A percentile compares a stretch with the other conserved stretches of the same genome.
These are phyloP conservation scores for Acipenser oxyrinchus DNA, from an alignment of 2,797 vertebrate genomes.

Conservation along the genomic window DNA sequence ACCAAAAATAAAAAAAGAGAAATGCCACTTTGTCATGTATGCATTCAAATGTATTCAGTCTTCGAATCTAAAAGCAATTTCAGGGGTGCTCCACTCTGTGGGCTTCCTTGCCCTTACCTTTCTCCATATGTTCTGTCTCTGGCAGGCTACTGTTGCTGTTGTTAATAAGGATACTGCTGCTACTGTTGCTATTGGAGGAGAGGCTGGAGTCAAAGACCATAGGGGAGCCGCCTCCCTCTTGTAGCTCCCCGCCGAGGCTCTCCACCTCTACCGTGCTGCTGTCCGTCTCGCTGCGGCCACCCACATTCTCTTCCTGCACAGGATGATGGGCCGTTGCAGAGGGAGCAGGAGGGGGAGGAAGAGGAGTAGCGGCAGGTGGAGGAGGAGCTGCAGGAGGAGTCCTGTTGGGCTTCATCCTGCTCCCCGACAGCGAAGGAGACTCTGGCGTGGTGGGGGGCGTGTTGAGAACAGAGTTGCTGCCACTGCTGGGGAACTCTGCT, in stretches of 20 bases:
- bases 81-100: no score
- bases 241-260: slow-evolving; percentile 62
- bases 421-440: slow-evolving; percentile 57
- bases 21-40: no score
- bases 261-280: slow-evolving; percentile 69
- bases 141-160: slow-evolving; percentile 61
- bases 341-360: slow-evolving; percentile 10
- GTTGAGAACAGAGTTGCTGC: slow-evolving; percentile 91
- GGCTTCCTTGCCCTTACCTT: slow-evolving; percentile 41
- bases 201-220: slow-evolving; percentile 58
- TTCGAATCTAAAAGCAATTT: no score
- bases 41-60: no score
- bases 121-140: slow-evolving; percentile 60
- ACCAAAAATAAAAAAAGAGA: no score
- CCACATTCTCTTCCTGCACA: slow-evolving; percentile 49
- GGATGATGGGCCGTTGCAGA: slow-evolving; percentile 34
- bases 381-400: slow-evolving; percentile 54
- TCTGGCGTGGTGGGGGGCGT: slow-evolving; percentile 91
- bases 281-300: slow-evolving; percentile 64
- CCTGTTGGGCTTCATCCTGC: slow-evolving; percentile 58
- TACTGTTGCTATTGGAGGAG: slow-evolving; percentile 59
- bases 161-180: slow-evolving; percentile 51
- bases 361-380: slow-evolving; percentile 4
- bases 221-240: slow-evolving; percentile 53
- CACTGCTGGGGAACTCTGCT: slow-evolving; percentile 78